These are phyloP conservation scores for Amiota communis DNA, from an alignment of 2,888 invertebrate genomes.

Conservation along the genomic window DNA sequence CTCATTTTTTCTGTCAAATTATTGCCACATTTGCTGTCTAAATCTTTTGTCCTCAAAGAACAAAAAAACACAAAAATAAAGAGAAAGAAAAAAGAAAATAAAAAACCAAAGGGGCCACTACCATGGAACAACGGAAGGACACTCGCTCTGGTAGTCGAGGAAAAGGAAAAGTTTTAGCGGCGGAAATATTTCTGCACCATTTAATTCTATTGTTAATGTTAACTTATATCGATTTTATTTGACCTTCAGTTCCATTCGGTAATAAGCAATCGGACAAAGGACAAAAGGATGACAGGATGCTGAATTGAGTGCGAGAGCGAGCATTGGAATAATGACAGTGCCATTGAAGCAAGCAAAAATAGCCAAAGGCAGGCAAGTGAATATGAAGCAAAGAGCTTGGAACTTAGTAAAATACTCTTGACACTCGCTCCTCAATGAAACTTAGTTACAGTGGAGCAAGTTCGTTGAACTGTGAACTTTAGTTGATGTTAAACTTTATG, in stretches of 20 bases:
- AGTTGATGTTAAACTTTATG: background rate
- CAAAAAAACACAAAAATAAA: background rate
- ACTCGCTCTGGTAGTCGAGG: background rate
- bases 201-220: conserved; percentile 30
- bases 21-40: conserved; percentile 29
- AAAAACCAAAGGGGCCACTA: background rate
- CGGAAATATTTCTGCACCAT: conserved; percentile 30
- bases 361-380: no score
- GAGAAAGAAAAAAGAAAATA: background rate
- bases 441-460: conserved; percentile 8
- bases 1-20: conserved; percentile 29
- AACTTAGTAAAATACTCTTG: no score
- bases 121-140: no score
- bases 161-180: conserved; percentile 15
- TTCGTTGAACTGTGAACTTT: conserved; percentile 18
- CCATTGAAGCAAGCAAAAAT: no score
- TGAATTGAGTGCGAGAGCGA: no score
- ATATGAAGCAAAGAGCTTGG: no score
- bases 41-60: conserved; percentile 17
- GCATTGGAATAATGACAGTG: no score
- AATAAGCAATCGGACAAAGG: no score
- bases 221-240: conserved; percentile 58
- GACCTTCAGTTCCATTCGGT: conserved; percentile 56
- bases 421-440: background rate
- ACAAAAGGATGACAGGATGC: background rate